Conservation (phyloP, 2,888 invertebrate species). For the Sinhomidia bicolor region DNA sequence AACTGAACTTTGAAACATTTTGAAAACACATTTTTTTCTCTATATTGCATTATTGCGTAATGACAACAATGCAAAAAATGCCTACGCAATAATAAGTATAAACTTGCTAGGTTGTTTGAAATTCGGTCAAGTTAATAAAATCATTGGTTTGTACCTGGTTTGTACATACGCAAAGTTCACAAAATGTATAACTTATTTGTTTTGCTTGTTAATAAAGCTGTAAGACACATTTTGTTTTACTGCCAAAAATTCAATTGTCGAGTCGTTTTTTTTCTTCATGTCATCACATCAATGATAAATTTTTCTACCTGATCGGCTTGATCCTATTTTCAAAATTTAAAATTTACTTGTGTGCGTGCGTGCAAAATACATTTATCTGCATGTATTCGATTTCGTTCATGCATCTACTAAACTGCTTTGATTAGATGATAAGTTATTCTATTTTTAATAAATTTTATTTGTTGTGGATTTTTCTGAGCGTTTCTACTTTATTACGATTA, state of each 20-base stretch:
- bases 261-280: neutral
- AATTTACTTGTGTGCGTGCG: neutral
- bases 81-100: too few relatives aligned
- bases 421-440: neutral
- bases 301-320: neutral
- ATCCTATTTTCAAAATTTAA: neutral
- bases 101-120: neutral
- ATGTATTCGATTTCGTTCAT: neutral
- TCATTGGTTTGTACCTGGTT: neutral
- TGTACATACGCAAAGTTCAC: neutral
- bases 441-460: neutral
- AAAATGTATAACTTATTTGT: neutral
- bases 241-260: constrained; percentile 11
- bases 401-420: neutral
- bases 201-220: neutral
- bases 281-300: neutral
- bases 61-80: neutral
- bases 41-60: neutral
- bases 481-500: neutral
- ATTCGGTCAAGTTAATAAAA: constrained; percentile 21
- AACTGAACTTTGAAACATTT: neutral
- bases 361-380: neutral
- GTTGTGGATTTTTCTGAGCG: neutral
- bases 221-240: neutral
- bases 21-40: neutral